phyloP scores from a whole-genome alignment of 1,140 invertebrate genomes.

The Tetragonula clypearis region DNA sequence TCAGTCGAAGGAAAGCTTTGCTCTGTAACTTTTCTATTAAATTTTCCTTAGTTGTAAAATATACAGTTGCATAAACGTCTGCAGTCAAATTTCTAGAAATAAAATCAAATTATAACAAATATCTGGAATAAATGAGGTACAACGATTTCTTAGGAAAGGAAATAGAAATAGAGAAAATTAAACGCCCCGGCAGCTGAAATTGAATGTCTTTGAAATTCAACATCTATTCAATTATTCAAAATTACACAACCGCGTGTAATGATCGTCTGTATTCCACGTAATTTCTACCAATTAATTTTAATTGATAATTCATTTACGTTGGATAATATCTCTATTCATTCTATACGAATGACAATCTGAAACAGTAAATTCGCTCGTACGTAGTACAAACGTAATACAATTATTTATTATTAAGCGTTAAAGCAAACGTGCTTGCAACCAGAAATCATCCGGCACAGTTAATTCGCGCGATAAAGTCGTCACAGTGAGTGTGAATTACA shows the following conservation, averaged over 20 bases:
- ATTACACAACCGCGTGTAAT: background rate
- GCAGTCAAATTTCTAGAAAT: no score
- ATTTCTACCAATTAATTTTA: background rate
- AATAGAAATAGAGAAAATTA: background rate
- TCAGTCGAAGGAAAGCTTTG: no score
- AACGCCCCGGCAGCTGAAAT: background rate
- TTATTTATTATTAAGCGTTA: background rate
- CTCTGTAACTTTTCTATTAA: no score
- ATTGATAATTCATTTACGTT: background rate
- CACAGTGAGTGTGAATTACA: background rate
- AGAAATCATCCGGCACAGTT: background rate
- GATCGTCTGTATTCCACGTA: background rate
- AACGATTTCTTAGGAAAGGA: no score
- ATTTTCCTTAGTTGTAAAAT: no score
- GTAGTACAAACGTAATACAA: background rate
- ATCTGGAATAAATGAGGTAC: no score
- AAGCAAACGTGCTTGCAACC: conserved; percentile 40
- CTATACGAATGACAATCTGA: background rate
- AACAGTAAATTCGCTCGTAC: conserved; percentile 1
- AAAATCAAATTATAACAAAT: no score
- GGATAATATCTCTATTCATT: background rate
- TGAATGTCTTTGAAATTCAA: background rate
- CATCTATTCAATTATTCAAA: background rate
- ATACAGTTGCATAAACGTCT: no score
- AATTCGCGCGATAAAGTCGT: background rate